phyloP scores from a whole-genome alignment of 2,888 invertebrate species.

The Iselma pallidipennis region DNA sequence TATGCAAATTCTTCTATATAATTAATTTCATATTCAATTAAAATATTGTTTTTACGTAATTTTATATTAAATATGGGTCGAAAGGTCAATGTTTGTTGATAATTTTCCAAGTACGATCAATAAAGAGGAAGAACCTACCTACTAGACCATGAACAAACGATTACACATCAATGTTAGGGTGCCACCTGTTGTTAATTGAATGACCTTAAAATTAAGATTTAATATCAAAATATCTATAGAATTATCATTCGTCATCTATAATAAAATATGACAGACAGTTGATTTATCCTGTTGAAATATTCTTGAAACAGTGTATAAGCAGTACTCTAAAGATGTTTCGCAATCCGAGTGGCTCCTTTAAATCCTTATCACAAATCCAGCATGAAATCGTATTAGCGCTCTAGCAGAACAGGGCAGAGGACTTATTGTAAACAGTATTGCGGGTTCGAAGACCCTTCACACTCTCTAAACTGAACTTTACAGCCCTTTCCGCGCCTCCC shows the following conservation, averaged over 20 bases:
- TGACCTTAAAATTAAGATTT: conserved; percentile 12
- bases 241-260: conserved; percentile 2
- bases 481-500: conserved; percentile 49
- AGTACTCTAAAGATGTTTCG: conserved; percentile 28
- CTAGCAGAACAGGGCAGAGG: conserved; percentile 52
- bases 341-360: conserved; percentile 54
- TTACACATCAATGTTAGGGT: conserved; percentile 4
- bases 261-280: not conserved
- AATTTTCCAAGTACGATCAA: no score
- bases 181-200: conserved; percentile 33
- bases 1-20: not conserved
- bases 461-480: conserved; percentile 54
- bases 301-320: conserved; percentile 21
- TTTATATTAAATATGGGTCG: not conserved
- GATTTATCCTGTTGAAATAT: conserved; percentile 8
- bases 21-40: no score
- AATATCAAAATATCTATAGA: conserved; percentile 8
- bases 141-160: no score
- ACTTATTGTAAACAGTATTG: conserved; percentile 58
- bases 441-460: conserved; percentile 56
- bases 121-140: no score
- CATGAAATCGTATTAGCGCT: conserved; percentile 69
- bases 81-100: no score
- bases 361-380: conserved; percentile 69
- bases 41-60: not conserved